Conservation (phyloP, 1,140 invertebrate species). For the Zaprionus tsacasi region DNA sequence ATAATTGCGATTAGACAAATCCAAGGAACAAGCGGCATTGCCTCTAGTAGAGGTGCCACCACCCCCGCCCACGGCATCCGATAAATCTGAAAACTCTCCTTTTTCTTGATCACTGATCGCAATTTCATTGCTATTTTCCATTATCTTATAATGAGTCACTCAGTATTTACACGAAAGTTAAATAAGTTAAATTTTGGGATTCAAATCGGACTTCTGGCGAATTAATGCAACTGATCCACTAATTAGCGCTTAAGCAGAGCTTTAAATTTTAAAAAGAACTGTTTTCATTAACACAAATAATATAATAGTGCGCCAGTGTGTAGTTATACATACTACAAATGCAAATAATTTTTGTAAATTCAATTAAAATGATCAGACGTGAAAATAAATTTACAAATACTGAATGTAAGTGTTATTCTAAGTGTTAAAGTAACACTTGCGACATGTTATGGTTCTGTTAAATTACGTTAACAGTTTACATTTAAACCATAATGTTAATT, state of each 20-base stretch:
- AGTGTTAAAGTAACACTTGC: neutral
- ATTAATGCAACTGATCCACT: too few species aligned
- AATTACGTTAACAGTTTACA: neutral
- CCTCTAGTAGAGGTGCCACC: neutral
- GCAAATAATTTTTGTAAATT: too few species aligned
- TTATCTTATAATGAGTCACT: neutral
- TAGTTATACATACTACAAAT: too few species aligned
- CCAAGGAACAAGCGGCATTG: neutral
- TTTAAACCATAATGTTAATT: conserved; percentile 14
- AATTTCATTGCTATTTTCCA: neutral
- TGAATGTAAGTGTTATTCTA: neutral
- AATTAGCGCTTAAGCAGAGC: too few species aligned
- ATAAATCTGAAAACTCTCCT: neutral
- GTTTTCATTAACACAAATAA: too few species aligned
- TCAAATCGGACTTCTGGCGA: too few species aligned
- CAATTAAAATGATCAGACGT: too few species aligned
- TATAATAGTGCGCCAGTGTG: too few species aligned
- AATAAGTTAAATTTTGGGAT: too few species aligned
- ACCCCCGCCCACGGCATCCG: neutral
- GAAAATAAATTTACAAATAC: too few species aligned
- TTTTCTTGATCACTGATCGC: neutral
- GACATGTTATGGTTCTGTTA: neutral
- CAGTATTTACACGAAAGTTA: too few species aligned
- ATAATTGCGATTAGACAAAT: neutral
- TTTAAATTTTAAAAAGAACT: too few species aligned